Conservation (phyloP, 2,888 invertebrate species). For the Conops quadrifasciatus region DNA sequence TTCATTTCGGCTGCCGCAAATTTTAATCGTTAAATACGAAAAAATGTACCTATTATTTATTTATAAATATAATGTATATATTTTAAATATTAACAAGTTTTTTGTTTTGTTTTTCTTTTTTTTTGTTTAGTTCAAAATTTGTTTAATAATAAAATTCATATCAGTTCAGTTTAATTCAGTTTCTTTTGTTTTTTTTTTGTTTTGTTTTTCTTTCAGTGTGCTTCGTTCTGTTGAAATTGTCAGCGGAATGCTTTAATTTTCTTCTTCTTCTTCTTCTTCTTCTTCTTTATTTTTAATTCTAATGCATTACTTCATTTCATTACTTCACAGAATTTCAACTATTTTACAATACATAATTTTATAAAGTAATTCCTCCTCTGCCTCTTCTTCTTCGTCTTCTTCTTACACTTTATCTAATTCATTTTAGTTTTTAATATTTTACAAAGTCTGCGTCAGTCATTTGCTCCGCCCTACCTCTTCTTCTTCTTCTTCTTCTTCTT, state of each 20-base stretch:
- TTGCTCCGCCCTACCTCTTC: slow-evolving; percentile 6
- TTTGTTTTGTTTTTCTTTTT: not conserved
- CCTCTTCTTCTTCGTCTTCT: not conserved
- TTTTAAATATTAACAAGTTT: not conserved
- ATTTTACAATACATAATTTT: slow-evolving; percentile 33
- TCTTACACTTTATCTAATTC: not conserved
- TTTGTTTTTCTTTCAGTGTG: not conserved
- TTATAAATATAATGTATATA: not conserved
- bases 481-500: not conserved
- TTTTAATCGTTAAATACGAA: not conserved
- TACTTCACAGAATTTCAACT: slow-evolving; percentile 3
- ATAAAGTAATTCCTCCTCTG: slow-evolving; percentile 4
- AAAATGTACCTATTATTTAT: not conserved
- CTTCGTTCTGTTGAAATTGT: not conserved
- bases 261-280: not conserved
- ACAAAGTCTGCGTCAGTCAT: slow-evolving; percentile 28
- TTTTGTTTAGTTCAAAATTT: not conserved
- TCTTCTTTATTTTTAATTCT: not conserved
- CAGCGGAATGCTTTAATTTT: slow-evolving; percentile 28
- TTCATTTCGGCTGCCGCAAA: slow-evolving; percentile 13
- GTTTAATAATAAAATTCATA: not conserved
- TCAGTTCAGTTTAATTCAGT: slow-evolving; percentile 1
- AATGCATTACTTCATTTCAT: slow-evolving; percentile 10
- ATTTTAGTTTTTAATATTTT: slow-evolving; percentile 21
- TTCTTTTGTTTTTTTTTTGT: slow-evolving; percentile 3